Base-by-base conservation (phyloP, 2,888 invertebrate species). In the Pristionchus entomophagus region DNA sequence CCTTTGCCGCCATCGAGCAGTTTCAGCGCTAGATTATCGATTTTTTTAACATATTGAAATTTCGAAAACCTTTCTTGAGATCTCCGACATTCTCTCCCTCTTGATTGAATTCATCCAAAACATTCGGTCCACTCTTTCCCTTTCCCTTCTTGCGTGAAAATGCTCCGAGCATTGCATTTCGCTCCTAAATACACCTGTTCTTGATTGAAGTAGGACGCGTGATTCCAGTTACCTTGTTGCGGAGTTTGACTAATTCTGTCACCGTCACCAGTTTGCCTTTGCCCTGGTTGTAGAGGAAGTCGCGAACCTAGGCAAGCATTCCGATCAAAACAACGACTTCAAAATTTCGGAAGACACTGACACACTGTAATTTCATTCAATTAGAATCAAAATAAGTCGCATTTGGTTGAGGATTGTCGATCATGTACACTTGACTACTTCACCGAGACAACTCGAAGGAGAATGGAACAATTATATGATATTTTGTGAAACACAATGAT, bases 211-310 rank as follows among this genome's bases (percentile, higher is more conserved):
- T n/a, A n/a, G n/a, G n/a, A n/a, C n/a, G n/a, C n/a, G 45, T 45
- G 14, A 45, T 45, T 51, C 26, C 17, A 32, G 80, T 32, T 51
- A 88, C 89, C 87, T 92, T 91, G 86, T 92, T 92, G 89, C 98
- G 95, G 85, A 96, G 94, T 85, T 97, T 95, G 4, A 98, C 97
- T 86, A 99, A 94, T 93, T 97, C 96, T 0, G 96, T 96, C 90
- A 98, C 96, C 0, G 97, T 97, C 91, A 98, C 96, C 94, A 97
- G 96, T 86, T 96, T 96, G 0, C 99, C 98, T 91, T 96, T 96
- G 4, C 99, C 99, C 93, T 96, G 96, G 94, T 98, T 97, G 94
- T 98, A 98, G 35, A 99, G 94, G 94, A 97, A 97, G 0, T 97
- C 97, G 91, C 96, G 96, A 29, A 97, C 97, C 94, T 89, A 22